Conservation (phyloP, 2,797 vertebrate species). For the Enteromius paludinosus region DNA sequence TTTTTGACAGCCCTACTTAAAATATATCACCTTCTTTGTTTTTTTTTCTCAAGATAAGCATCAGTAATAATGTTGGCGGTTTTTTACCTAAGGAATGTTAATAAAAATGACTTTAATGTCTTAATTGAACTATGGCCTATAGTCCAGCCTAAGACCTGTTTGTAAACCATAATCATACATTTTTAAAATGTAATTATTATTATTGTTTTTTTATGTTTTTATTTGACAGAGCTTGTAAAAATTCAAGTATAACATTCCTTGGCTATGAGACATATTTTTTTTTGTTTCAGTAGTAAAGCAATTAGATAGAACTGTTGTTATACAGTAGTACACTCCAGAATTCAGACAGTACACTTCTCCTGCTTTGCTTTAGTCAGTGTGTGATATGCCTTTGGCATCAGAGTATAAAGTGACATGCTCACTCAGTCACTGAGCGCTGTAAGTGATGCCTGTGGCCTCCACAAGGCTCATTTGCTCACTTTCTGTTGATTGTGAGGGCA, state of each 20-base stretch:
- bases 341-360: not conserved
- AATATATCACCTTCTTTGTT: too few relatives aligned
- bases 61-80: too few relatives aligned
- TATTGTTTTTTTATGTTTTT: too few relatives aligned
- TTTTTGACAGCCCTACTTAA: too few relatives aligned
- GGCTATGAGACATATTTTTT: not conserved
- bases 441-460: constrained; percentile 55
- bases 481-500: constrained; percentile 31
- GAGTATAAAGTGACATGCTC: constrained; percentile 21
- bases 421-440: constrained; percentile 52
- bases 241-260: not conserved
- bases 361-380: constrained; percentile 8
- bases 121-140: too few relatives aligned
- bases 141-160: too few relatives aligned
- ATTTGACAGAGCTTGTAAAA: not conserved
- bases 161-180: too few relatives aligned
- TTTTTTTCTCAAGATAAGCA: too few relatives aligned
- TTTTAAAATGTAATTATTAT: too few relatives aligned
- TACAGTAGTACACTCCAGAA: not conserved
- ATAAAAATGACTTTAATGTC: too few relatives aligned
- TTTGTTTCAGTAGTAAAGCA: not conserved
- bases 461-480: constrained; percentile 51
- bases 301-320: not conserved
- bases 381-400: constrained; percentile 14
- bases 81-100: too few relatives aligned